Conservation (phyloP, 2,797 vertebrate species). For the Calcarius lapponicus region DNA sequence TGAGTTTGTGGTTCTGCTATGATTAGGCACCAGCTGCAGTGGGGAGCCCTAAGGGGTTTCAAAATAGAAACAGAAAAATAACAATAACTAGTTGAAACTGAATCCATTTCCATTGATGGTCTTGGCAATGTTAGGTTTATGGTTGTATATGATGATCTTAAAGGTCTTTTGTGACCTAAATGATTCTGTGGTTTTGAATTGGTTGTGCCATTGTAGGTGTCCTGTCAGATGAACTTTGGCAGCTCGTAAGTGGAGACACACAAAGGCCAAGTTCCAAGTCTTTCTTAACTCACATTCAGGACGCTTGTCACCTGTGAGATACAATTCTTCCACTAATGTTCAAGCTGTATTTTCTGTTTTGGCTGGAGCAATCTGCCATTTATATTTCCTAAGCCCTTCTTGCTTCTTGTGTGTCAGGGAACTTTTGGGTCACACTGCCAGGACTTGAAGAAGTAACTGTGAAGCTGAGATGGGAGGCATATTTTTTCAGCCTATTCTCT, state of each 20-base stretch:
- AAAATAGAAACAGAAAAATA: neutral
- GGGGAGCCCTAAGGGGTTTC: neutral
- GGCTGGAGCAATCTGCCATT: neutral
- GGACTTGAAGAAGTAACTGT: neutral
- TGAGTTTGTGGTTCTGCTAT: neutral
- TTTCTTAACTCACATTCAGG: neutral
- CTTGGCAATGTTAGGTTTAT: neutral
- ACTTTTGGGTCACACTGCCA: neutral
- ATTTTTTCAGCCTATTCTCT: neutral
- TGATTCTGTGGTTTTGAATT: neutral
- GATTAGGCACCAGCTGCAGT: neutral
- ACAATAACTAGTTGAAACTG: neutral
- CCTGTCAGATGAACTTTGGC: neutral
- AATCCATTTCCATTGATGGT: neutral
- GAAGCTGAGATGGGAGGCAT: neutral
- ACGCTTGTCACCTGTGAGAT: neutral
- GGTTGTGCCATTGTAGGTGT: neutral
- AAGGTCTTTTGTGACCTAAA: neutral
- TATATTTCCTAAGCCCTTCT: neutral
- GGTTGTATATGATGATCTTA: neutral
- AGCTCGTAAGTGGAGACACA: neutral
- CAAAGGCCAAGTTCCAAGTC: neutral
- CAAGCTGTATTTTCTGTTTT: neutral
- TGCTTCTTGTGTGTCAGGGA: neutral
- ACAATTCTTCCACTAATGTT: neutral